Evolutionary conservation across 2,113 vertebrate genomes (phyloP).

Genomic region (Boulengeromyrus knoepffleri): DNA sequence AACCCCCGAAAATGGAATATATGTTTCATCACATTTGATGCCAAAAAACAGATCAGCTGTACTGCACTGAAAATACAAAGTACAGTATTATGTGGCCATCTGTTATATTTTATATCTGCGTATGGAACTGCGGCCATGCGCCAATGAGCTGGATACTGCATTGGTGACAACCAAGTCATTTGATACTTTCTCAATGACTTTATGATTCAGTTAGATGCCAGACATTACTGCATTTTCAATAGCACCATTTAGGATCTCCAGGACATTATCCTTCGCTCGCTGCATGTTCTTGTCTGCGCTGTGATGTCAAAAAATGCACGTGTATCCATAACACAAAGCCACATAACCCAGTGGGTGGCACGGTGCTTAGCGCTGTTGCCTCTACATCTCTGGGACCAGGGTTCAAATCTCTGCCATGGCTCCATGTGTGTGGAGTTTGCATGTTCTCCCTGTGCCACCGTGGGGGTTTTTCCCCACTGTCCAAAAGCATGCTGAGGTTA

Average conservation of each 20-base stretch:
- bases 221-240: not conserved
- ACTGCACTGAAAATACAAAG: not conserved
- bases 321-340: not conserved
- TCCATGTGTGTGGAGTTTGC: not conserved
- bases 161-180: not conserved
- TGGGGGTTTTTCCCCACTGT: not conserved
- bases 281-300: not conserved
- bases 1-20: not conserved
- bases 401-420: not conserved
- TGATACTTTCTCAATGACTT: not conserved
- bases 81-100: not conserved
- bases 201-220: not conserved
- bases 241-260: not conserved
- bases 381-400: not conserved
- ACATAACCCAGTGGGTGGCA: not conserved
- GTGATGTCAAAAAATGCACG: not conserved
- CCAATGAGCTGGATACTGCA: not conserved
- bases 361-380: not conserved
- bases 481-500: not conserved
- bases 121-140: not conserved
- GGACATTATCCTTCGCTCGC: not conserved
- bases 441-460: not conserved
- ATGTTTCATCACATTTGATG: not conserved
- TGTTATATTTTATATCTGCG: not conserved
- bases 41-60: slow-evolving; percentile 1